These are phyloP conservation scores for Bovichtus variegatus DNA, from an alignment of 2,797 vertebrate species.

Conservation along the genomic window DNA sequence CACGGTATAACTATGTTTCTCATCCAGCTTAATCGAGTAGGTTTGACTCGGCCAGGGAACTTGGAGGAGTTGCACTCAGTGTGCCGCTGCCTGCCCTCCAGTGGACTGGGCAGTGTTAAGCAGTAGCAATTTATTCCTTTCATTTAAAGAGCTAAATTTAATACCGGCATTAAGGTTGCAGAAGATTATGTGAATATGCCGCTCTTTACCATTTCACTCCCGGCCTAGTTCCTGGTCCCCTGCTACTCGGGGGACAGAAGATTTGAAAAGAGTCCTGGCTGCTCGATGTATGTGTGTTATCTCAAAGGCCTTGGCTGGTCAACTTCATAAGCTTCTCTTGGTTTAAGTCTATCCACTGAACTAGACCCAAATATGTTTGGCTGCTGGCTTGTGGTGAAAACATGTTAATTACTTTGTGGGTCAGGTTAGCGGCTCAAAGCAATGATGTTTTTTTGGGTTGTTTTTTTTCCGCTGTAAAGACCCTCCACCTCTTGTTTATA, in stretches of 20 bases:
- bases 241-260: conserved; percentile 55
- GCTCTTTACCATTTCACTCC: conserved; percentile 53
- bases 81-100: conserved; percentile 32
- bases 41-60: conserved; percentile 41
- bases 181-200: conserved; percentile 65
- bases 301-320: conserved; percentile 74
- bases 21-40: conserved; percentile 53
- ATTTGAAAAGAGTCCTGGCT: conserved; percentile 64
- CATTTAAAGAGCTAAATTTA: conserved; percentile 70
- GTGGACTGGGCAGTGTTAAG: conserved; percentile 56
- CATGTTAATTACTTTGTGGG: conserved; percentile 59
- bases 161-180: conserved; percentile 72
- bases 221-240: conserved; percentile 49
- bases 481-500: conserved; percentile 3
- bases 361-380: conserved; percentile 60
- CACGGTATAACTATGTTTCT: conserved; percentile 40
- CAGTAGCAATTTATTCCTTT: conserved; percentile 69
- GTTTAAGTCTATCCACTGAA: conserved; percentile 67
- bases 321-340: conserved; percentile 72
- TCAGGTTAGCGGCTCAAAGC: conserved; percentile 43
- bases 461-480: conserved; percentile 2
- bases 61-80: conserved; percentile 44
- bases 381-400: conserved; percentile 44
- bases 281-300: conserved; percentile 70
- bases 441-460: too few species aligned